Evolutionary conservation across 2,888 invertebrate genomes (phyloP).

Genomic region (Diarsia brunnea): DNA sequence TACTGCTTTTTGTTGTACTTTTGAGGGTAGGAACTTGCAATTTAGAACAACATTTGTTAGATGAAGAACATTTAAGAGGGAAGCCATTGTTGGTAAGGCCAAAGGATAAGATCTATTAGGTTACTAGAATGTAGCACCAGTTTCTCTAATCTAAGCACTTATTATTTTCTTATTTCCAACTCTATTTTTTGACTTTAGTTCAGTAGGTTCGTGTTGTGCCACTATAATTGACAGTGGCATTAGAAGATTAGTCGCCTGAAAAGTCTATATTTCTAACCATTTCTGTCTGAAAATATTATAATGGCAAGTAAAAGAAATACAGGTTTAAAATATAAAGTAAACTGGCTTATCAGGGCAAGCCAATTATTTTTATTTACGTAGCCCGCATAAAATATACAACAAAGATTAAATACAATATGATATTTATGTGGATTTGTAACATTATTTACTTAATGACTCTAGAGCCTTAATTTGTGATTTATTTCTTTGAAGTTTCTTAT

Average conservation of each 20-base stretch:
- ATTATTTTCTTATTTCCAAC: neutral
- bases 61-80: neutral
- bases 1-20: slow-evolving; percentile 4
- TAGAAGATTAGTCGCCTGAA: neutral
- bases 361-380: slow-evolving; percentile 6
- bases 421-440: slow-evolving; percentile 2
- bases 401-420: slow-evolving; percentile 11
- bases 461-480: neutral
- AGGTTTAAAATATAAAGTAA: neutral
- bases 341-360: neutral
- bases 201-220: neutral
- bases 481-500: slow-evolving; percentile 13
- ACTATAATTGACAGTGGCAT: neutral
- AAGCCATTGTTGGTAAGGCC: neutral
- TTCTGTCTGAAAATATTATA: neutral
- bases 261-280: neutral
- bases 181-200: neutral
- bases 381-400: neutral
- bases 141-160: neutral
- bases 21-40: neutral
- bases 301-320: neutral
- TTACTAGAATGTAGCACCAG: neutral
- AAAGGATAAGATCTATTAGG: neutral
- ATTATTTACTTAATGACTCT: slow-evolving; percentile 7
- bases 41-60: neutral